phyloP scores from a whole-genome alignment of 2,113 vertebrate genomes.

The Sinosuthora webbiana region DNA sequence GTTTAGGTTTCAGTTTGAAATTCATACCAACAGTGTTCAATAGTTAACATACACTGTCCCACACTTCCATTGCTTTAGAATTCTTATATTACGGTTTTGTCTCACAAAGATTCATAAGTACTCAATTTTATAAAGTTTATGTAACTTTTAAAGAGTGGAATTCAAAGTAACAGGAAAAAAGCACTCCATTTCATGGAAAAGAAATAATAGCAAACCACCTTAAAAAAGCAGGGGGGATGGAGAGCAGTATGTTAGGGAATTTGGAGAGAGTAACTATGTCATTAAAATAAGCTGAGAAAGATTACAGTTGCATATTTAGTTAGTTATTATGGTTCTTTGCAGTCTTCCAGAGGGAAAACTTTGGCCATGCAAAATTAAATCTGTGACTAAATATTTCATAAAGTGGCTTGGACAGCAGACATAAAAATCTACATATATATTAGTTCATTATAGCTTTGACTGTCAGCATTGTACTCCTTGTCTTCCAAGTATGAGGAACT shows the following conservation, averaged over 20 bases:
- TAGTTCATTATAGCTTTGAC: neutral
- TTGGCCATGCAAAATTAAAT: conserved; percentile 27
- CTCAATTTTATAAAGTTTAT: neutral
- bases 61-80: neutral
- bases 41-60: neutral
- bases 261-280: conserved; percentile 15
- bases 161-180: neutral
- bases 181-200: neutral
- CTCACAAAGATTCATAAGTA: neutral
- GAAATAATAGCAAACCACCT: neutral
- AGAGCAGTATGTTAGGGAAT: neutral
- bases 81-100: neutral
- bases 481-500: neutral
- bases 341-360: conserved; percentile 45
- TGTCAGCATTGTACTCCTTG: neutral
- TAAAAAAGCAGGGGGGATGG: neutral
- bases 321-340: conserved; percentile 49
- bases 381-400: conserved; percentile 39
- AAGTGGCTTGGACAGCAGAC: conserved; percentile 25
- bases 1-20: neutral
- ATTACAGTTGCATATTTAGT: conserved; percentile 40
- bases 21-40: neutral
- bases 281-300: conserved; percentile 43
- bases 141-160: neutral
- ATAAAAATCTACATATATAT: conserved; percentile 18